Conservation (phyloP, 1,140 invertebrate species). For the Leucophenga varia region DNA sequence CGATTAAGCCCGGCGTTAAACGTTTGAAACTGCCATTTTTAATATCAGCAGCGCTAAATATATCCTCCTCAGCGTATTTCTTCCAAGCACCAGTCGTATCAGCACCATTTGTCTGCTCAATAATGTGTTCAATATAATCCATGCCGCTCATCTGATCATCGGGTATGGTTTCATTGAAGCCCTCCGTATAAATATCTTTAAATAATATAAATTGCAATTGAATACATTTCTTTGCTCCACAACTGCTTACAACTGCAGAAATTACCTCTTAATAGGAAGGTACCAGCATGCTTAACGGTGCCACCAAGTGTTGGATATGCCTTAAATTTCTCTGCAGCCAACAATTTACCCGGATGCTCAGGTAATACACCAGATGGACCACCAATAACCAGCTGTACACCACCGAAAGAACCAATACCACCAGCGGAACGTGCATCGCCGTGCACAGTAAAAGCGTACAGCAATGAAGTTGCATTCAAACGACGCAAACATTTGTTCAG, state of each 20-base stretch:
- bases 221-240: too few species aligned
- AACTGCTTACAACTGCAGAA: too few species aligned
- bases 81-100: constrained; percentile 45
- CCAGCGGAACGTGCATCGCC: constrained; percentile 27
- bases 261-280: constrained; percentile 47
- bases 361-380: constrained; percentile 50
- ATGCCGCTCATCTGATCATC: constrained; percentile 34
- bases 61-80: constrained; percentile 42
- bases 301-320: constrained; percentile 50
- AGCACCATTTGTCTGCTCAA: constrained; percentile 43
- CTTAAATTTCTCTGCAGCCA: constrained; percentile 40
- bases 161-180: constrained; percentile 42
- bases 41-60: constrained; percentile 33
- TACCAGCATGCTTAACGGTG: constrained; percentile 46
- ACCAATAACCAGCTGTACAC: constrained; percentile 47
- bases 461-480: constrained; percentile 37
- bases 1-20: constrained; percentile 43
- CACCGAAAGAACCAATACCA: constrained; percentile 35
- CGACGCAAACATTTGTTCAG: constrained; percentile 40
- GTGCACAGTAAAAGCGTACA: constrained; percentile 39
- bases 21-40: constrained; percentile 41
- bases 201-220: background rate
- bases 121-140: constrained; percentile 44
- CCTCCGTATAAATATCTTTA: constrained; percentile 42
- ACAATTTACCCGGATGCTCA: constrained; percentile 41